A percentile compares a stretch with the other conserved stretches of the same genome.
Evolutionary conservation across 2,113 vertebrate genomes (phyloP).

Genomic region (Alosa alosa): DNA sequence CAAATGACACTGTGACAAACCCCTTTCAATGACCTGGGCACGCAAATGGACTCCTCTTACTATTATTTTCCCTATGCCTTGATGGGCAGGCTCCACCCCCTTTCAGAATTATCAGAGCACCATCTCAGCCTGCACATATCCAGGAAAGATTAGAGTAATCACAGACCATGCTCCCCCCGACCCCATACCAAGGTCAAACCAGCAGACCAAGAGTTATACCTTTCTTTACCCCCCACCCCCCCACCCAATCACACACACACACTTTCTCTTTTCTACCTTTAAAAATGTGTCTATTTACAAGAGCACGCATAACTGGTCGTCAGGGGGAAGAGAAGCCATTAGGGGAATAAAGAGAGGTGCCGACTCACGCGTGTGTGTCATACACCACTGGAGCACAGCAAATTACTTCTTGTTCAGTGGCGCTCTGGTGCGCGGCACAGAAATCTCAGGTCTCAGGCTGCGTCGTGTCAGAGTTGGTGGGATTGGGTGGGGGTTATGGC

Average conservation of each 20-base stretch:
- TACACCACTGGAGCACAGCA: conserved; percentile 95
- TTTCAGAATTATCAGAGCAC: conserved; percentile 68
- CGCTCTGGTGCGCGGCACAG: conserved; percentile 39
- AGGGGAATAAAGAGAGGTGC: conserved; percentile 90
- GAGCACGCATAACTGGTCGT: conserved; percentile 89
- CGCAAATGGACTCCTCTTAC: conserved; percentile 63
- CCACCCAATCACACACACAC: neutral
- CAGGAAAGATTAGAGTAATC: conserved; percentile 75
- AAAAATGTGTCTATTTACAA: conserved; percentile 95
- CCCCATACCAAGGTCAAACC: conserved; percentile 6
- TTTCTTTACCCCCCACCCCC: neutral
- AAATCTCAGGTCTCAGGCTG: neutral
- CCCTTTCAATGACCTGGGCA: conserved; percentile 30
- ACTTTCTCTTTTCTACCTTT: conserved; percentile 45
- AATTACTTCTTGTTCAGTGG: conserved; percentile 92
- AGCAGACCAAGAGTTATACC: neutral
- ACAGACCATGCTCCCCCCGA: conserved; percentile 59
- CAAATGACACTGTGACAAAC: conserved; percentile 56
- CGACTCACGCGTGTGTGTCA: conserved; percentile 85
- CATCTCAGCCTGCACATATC: conserved; percentile 78
- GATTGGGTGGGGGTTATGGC: neutral
- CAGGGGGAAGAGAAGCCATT: conserved; percentile 86
- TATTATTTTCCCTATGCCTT: conserved; percentile 57
- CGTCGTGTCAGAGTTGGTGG: neutral
- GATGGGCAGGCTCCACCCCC: conserved; percentile 75